Base-by-base conservation (phyloP, 2,888 invertebrate genomes). In the Mesorhabditis belari region DNA sequence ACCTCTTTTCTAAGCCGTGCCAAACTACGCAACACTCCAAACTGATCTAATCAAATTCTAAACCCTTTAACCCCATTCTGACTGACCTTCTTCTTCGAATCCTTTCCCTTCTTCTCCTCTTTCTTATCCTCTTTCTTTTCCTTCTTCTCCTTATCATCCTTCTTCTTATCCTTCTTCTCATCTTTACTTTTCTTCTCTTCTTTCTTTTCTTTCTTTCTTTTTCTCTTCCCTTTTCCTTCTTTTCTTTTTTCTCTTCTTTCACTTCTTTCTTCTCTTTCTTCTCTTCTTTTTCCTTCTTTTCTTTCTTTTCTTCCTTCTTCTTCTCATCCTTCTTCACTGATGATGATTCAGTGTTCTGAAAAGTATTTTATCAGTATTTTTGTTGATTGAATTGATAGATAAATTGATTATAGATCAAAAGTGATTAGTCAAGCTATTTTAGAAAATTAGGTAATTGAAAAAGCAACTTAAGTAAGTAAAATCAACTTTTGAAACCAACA, bases 151-250 rank as follows among this genome's bases (percentile, higher is more conserved):
- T 61, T 53, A n/a, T 61, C 55, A 49, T 54, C 54, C 61, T 61
- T 61, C 55, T 64, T 55, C 17, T 62, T 61, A 17, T 50, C 57
- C 61, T 59, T 62, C 54, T 54, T 59, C 24, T 59, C 56, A 44
- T 21, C 49, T 26, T 62, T 52, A n/a, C 55, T 60, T 29, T 55
- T 29, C 54, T 55, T 50, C 52, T 6, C 26, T 19, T 49, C 56
- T 54, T 44, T 49, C 53, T 35, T 21, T n/a, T 55, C 60, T 44
- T 56, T 57, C 62, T 64, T 64, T 53, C 66, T 58, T 50, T 67
- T 58, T 54, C 65, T 62, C 29, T 70, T 58, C 24, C 63, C 60
- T 28, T 63, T 56, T 44, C 66, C 62, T n/a, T 66, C 54, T 24
- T 67, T 54, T 58, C 67, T 59, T 29, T 66, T 55, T 49, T 64